These are phyloP conservation scores for Poeciliopsis gracilis DNA, from an alignment of 2,797 vertebrate genomes.

Conservation along the genomic window DNA sequence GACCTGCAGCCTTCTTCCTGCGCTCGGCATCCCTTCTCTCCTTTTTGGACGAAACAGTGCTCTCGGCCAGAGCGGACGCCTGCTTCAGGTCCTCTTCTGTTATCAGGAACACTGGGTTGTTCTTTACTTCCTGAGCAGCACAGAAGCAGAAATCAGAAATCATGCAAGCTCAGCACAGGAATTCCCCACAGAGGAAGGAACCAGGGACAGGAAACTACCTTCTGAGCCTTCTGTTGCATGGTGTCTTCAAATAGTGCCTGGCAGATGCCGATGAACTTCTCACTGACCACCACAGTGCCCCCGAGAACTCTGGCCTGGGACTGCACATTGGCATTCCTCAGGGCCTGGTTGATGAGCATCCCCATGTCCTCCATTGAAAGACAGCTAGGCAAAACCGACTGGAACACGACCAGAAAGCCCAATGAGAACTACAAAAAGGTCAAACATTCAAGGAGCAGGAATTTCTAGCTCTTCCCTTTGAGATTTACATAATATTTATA, in stretches of 20 bases:
- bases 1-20: conserved; percentile 90
- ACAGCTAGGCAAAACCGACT: conserved; percentile 93
- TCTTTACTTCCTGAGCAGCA: conserved; percentile 88
- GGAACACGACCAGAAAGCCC: conserved; percentile 3
- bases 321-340: conserved; percentile 86
- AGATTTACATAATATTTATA: background rate
- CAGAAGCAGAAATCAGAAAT: background rate
- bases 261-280: conserved; percentile 91
- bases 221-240: conserved; percentile 94
- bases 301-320: conserved; percentile 83
- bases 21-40: conserved; percentile 92
- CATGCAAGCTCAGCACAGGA: background rate
- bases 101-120: conserved; percentile 90
- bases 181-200: background rate
- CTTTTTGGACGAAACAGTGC: conserved; percentile 80
- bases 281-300: conserved; percentile 89
- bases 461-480: no score
- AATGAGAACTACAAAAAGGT: no score
- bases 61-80: conserved; percentile 77
- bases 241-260: conserved; percentile 83
- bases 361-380: conserved; percentile 87
- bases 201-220: conserved; percentile 73
- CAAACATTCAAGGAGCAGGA: no score
- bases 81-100: conserved; percentile 94
- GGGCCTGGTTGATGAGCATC: conserved; percentile 91